A percentile compares a stretch with the other conserved stretches of the same genome.
These are phyloP conservation scores for Aradus depressus DNA, from an alignment of 2,888 invertebrate genomes.

Conservation along the genomic window DNA sequence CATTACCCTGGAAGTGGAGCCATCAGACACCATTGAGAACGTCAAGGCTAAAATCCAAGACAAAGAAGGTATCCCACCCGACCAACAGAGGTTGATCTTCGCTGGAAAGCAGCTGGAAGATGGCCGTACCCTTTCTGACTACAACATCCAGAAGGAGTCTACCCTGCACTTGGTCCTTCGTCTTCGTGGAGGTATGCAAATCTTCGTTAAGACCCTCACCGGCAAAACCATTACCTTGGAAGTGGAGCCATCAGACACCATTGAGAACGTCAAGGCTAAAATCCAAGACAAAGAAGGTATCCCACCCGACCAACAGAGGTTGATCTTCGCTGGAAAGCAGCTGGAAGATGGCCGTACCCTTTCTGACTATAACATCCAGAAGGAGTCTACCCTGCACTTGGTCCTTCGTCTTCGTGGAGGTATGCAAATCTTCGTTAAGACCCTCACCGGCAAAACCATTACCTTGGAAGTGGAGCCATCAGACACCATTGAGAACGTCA, in stretches of 20 bases:
- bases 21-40: constrained; percentile 50
- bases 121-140: constrained; percentile 48
- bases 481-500: constrained; percentile 47
- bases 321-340: constrained; percentile 51
- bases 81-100: constrained; percentile 49
- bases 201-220: constrained; percentile 42
- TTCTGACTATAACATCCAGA: constrained; percentile 51
- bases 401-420: constrained; percentile 42
- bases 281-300: constrained; percentile 48
- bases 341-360: constrained; percentile 47
- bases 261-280: constrained; percentile 53
- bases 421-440: constrained; percentile 47
- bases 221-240: constrained; percentile 41
- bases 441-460: constrained; percentile 42
- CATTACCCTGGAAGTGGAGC: constrained; percentile 43
- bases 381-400: constrained; percentile 47
- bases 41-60: constrained; percentile 48
- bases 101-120: constrained; percentile 52
- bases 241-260: constrained; percentile 49
- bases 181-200: constrained; percentile 43
- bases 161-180: constrained; percentile 47
- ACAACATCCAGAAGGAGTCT: constrained; percentile 52
- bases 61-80: constrained; percentile 50
- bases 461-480: constrained; percentile 45
- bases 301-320: constrained; percentile 48